Evolutionary conservation across 2,888 invertebrate species (phyloP).

Genomic region (Dolomedes plantarius): DNA sequence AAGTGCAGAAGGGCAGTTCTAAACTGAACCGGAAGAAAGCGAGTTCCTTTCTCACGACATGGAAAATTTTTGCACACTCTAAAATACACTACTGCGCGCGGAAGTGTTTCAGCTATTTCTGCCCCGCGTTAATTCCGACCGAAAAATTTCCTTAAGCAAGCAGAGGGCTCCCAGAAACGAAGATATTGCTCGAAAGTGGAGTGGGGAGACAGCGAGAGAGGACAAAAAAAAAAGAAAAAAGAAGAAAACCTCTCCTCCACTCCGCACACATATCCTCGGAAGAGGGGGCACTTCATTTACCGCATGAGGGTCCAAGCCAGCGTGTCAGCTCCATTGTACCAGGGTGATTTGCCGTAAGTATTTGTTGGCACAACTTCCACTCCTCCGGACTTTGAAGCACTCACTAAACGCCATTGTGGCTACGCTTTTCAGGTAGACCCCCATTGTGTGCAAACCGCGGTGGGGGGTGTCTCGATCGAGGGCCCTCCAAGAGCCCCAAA

Average conservation of each 20-base stretch:
- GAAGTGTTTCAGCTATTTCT: too few relatives aligned
- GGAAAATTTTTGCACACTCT: too few relatives aligned
- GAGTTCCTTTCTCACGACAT: too few relatives aligned
- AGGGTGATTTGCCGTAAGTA: conserved; percentile 66
- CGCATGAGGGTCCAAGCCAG: conserved; percentile 43
- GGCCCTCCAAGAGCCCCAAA: conserved; percentile 49
- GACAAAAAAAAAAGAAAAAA: background rate
- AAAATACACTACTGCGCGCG: too few relatives aligned
- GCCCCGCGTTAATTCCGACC: background rate
- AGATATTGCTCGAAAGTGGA: background rate
- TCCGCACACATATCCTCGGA: background rate
- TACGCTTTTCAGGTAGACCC: conserved; percentile 12
- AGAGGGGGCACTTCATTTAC: conserved; percentile 34
- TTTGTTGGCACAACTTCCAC: conserved; percentile 70
- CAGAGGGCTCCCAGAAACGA: background rate
- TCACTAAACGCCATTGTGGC: conserved; percentile 65
- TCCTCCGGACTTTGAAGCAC: conserved; percentile 50
- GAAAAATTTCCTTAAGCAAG: background rate
- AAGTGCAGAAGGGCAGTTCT: too few relatives aligned
- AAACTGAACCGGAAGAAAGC: too few relatives aligned
- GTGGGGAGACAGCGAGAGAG: background rate
- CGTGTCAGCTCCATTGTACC: conserved; percentile 66
- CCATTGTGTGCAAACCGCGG: conserved; percentile 60
- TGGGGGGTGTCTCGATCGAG: conserved; percentile 65
- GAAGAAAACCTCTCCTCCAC: background rate